A percentile compares a stretch with the other conserved stretches of the same genome.
Conservation (phyloP, 2,113 vertebrate genomes). For the Hemiprocne comata region DNA sequence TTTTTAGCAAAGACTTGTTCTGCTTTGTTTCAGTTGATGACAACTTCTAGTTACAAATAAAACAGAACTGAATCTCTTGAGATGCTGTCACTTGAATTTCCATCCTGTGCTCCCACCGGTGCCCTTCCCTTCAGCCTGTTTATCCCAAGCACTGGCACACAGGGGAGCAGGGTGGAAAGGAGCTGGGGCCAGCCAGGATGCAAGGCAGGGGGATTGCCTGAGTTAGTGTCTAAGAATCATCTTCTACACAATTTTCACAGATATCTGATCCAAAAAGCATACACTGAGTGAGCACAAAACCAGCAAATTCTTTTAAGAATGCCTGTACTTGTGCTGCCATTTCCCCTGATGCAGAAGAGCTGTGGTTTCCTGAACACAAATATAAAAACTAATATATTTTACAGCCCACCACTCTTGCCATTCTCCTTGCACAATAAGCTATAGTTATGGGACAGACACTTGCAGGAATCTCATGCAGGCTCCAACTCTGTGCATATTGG, state of each 20-base stretch:
- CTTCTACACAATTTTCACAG: neutral
- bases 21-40: neutral
- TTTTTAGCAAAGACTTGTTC: neutral
- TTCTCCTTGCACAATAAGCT: neutral
- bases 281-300: neutral
- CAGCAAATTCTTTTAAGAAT: neutral
- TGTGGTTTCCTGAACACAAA: neutral
- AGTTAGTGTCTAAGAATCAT: neutral
- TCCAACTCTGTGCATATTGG: neutral
- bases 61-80: accelerated
- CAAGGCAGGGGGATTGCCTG: neutral
- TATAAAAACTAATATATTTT: neutral
- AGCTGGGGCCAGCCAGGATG: neutral
- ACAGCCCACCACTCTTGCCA: neutral
- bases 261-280: neutral
- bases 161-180: accelerated
- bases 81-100: neutral
- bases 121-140: neutral
- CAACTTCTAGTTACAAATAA: neutral
- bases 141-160: neutral
- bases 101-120: neutral
- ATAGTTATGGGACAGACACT: neutral
- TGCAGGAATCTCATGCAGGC: neutral
- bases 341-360: neutral
- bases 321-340: neutral